Conservation (phyloP, 2,888 invertebrate species). For the Dryococelus australis region DNA sequence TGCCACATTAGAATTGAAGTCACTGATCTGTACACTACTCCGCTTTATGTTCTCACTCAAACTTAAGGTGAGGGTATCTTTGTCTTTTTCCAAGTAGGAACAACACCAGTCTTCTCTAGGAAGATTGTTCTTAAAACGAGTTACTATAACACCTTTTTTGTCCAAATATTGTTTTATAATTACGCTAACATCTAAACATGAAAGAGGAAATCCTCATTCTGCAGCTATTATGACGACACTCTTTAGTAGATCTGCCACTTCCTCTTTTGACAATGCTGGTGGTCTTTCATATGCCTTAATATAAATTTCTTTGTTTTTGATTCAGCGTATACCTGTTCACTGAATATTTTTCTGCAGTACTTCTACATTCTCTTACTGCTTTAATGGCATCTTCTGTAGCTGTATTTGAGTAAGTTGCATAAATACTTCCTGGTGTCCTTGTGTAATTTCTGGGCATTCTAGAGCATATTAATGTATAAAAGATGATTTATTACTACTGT, state of each 20-base stretch:
- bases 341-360: not conserved
- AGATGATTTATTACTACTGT: not conserved
- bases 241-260: not conserved
- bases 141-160: not conserved
- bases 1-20: not conserved
- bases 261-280: not conserved
- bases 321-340: not conserved
- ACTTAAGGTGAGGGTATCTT: not conserved
- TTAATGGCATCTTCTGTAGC: not conserved
- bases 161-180: not conserved
- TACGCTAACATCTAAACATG: not conserved
- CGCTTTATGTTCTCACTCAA: slow-evolving; percentile 5
- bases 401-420: not conserved
- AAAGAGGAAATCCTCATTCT: not conserved
- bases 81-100: not conserved
- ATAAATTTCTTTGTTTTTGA: not conserved
- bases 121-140: slow-evolving; percentile 2
- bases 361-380: not conserved
- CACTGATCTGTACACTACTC: not conserved
- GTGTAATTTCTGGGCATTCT: not conserved
- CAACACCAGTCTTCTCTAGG: not conserved
- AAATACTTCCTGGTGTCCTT: not conserved
- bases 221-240: not conserved
- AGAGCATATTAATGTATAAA: not conserved
- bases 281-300: not conserved